These are phyloP conservation scores for Chelonus formosanus DNA, from an alignment of 2,888 invertebrate genomes.

Conservation along the genomic window DNA sequence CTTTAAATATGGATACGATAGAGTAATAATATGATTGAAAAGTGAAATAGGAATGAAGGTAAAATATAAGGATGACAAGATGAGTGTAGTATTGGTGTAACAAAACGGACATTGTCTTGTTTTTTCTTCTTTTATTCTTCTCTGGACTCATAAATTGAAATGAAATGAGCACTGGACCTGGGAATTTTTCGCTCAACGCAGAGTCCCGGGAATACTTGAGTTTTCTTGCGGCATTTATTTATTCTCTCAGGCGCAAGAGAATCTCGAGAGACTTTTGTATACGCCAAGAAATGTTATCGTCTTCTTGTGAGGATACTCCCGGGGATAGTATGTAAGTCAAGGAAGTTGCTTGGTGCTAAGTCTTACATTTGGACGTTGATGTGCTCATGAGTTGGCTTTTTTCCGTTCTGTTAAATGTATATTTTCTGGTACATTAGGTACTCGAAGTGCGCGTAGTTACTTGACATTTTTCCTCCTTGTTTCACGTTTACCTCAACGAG, in stretches of 20 bases:
- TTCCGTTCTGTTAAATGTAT: conserved; percentile 39
- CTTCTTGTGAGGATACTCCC: conserved; percentile 23
- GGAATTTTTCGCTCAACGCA: background rate
- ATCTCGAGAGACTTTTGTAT: conserved; percentile 29
- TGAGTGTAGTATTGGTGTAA: background rate
- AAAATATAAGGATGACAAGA: too few species aligned
- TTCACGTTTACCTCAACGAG: conserved; percentile 32
- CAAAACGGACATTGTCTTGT: background rate
- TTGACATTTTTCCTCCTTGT: conserved; percentile 35
- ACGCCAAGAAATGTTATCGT: conserved; percentile 31
- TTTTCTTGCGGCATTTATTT: background rate
- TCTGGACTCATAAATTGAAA: conserved; percentile 6
- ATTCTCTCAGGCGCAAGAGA: background rate
- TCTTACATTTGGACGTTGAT: conserved; percentile 18
- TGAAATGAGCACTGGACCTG: conserved; percentile 11
- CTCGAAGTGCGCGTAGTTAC: conserved; percentile 42
- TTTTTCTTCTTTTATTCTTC: background rate
- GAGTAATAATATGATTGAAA: too few species aligned
- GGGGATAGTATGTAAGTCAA: conserved; percentile 11
- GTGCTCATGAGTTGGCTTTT: conserved; percentile 13
- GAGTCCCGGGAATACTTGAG: background rate
- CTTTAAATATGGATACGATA: too few species aligned
- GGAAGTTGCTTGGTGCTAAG: conserved; percentile 4
- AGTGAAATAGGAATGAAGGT: too few species aligned
- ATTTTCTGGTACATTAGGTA: conserved; percentile 52